These are phyloP conservation scores for Adineta ricciae DNA, from an alignment of 2,888 invertebrate species.

Conservation along the genomic window DNA sequence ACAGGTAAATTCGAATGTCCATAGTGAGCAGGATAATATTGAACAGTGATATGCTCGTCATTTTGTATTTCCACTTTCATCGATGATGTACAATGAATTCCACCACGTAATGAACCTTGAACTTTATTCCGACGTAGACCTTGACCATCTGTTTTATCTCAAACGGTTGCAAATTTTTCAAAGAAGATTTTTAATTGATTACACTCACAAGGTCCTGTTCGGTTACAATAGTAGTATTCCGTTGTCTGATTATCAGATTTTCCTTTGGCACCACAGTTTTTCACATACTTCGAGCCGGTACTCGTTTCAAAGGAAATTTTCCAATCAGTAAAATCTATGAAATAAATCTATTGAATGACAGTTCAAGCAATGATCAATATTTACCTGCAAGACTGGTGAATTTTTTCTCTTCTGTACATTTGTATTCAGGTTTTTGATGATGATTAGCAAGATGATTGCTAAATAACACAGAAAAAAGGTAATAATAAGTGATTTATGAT, in stretches of 20 bases:
- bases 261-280: conserved; percentile 19
- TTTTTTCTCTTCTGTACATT: conserved; percentile 19
- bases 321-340: conserved; percentile 10
- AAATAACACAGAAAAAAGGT: background rate
- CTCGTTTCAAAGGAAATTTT: background rate
- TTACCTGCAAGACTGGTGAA: background rate
- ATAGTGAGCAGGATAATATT: conserved; percentile 20
- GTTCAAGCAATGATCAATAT: background rate
- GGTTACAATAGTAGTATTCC: conserved; percentile 11
- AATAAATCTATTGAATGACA: background rate
- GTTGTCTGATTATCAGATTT: conserved; percentile 19
- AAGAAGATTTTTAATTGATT: background rate
- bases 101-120: conserved; percentile 8
- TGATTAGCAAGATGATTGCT: conserved; percentile 7
- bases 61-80: conserved; percentile 22
- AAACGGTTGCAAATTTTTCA: background rate
- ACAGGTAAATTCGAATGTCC: conserved; percentile 15
- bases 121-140: conserved; percentile 10
- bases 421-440: conserved; percentile 23
- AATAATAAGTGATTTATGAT: too few relatives aligned
- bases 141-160: conserved; percentile 3
- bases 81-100: conserved; percentile 21
- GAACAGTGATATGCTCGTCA: conserved; percentile 15
- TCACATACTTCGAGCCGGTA: conserved; percentile 15
- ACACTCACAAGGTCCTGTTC: background rate